Evolutionary conservation across 2,797 vertebrate genomes (phyloP).

Genomic region (Pantherophis alleghaniensis): DNA sequence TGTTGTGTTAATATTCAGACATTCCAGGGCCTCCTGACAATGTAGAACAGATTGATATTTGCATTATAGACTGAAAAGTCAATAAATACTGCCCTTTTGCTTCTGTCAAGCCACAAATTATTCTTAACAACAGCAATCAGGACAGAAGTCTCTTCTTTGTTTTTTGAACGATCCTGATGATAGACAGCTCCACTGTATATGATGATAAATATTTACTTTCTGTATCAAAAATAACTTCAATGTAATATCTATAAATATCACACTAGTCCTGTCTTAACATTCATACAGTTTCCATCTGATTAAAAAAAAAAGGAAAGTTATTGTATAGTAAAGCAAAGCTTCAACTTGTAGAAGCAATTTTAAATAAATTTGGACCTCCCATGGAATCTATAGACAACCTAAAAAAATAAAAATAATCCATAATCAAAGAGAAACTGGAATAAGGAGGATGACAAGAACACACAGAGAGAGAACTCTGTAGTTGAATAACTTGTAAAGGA

Average conservation of each 20-base stretch:
- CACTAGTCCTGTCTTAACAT: background rate
- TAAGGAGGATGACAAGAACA: background rate
- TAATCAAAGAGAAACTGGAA: background rate
- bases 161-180: slow-evolving; percentile 90
- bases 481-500: background rate
- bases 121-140: slow-evolving; percentile 83
- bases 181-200: slow-evolving; percentile 89
- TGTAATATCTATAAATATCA: background rate
- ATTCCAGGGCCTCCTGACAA: slow-evolving; percentile 79
- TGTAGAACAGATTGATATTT: slow-evolving; percentile 94
- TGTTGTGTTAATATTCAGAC: rapidly evolving
- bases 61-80: slow-evolving; percentile 95
- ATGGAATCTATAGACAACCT: background rate
- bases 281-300: background rate
- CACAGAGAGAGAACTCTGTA: background rate
- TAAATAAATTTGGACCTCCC: background rate
- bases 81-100: slow-evolving; percentile 89
- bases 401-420: background rate
- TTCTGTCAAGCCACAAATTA: slow-evolving; percentile 90
- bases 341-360: background rate
- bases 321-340: background rate
- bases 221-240: background rate
- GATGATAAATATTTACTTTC: background rate
- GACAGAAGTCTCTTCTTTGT: slow-evolving; percentile 78
- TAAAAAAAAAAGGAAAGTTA: background rate